These are phyloP conservation scores for Hylia prasina DNA, from an alignment of 2,113 vertebrate genomes.

Conservation along the genomic window DNA sequence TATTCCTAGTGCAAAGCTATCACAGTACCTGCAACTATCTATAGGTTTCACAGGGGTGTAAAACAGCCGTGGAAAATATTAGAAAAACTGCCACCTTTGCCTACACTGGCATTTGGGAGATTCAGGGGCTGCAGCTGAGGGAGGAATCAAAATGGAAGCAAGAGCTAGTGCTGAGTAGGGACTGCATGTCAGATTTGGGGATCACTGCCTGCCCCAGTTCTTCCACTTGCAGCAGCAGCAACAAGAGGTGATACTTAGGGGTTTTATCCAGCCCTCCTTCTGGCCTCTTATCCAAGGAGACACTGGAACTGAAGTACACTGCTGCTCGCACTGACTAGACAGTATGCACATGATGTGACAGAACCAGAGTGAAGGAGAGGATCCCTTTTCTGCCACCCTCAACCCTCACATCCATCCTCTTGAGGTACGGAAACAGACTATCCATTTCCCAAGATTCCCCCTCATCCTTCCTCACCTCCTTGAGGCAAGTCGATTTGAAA, in stretches of 20 bases:
- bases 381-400: background rate
- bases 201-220: background rate
- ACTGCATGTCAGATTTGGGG: background rate
- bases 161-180: background rate
- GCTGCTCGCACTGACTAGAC: background rate
- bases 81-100: background rate
- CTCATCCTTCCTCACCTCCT: background rate
- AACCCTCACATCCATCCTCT: background rate
- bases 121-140: background rate
- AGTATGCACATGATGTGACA: background rate
- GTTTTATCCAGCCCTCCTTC: background rate
- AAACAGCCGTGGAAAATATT: background rate
- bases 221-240: background rate
- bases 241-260: background rate
- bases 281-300: background rate
- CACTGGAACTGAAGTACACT: background rate
- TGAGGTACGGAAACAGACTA: background rate
- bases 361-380: background rate
- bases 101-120: background rate
- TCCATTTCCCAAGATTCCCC: background rate
- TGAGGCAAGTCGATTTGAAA: background rate
- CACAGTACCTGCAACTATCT: background rate
- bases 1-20: background rate
- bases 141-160: background rate
- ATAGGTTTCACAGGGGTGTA: background rate